phyloP scores from a whole-genome alignment of 1,140 invertebrate genomes.

The Euura lappo region DNA sequence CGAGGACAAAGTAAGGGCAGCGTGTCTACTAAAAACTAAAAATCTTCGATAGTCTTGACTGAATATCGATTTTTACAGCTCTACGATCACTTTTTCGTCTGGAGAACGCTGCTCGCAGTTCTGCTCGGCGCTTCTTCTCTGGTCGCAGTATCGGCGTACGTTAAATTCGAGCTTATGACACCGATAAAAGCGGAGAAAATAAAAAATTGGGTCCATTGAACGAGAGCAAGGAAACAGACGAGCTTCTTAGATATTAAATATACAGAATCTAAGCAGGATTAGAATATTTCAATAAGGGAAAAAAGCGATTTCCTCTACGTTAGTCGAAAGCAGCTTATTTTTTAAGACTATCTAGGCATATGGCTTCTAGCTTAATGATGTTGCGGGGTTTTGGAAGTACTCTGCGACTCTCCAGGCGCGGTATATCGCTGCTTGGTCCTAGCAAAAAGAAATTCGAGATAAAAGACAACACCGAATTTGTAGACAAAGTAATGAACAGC shows the following conservation, averaged over 20 bases:
- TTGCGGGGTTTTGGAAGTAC: conserved; percentile 42
- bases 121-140: conserved; percentile 58
- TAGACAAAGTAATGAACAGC: conserved; percentile 79
- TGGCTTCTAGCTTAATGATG: too few relatives aligned
- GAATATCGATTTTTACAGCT: conserved; percentile 50
- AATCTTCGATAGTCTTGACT: neutral
- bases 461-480: conserved; percentile 64
- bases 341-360: too few relatives aligned
- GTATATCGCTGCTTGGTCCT: conserved; percentile 39
- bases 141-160: conserved; percentile 56
- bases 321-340: too few relatives aligned
- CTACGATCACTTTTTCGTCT: conserved; percentile 65
- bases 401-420: conserved; percentile 28
- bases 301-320: too few relatives aligned
- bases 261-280: too few relatives aligned
- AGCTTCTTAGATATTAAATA: too few relatives aligned
- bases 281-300: too few relatives aligned
- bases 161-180: conserved; percentile 62
- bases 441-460: conserved; percentile 62
- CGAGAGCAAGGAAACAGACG: neutral
- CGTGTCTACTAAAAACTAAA: conserved; percentile 15
- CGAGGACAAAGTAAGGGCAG: conserved; percentile 46
- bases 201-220: conserved; percentile 53
- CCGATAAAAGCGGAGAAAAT: conserved; percentile 52
- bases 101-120: conserved; percentile 59